phyloP scores from a whole-genome alignment of 1,140 invertebrate species.

The Eumeta japonica region DNA sequence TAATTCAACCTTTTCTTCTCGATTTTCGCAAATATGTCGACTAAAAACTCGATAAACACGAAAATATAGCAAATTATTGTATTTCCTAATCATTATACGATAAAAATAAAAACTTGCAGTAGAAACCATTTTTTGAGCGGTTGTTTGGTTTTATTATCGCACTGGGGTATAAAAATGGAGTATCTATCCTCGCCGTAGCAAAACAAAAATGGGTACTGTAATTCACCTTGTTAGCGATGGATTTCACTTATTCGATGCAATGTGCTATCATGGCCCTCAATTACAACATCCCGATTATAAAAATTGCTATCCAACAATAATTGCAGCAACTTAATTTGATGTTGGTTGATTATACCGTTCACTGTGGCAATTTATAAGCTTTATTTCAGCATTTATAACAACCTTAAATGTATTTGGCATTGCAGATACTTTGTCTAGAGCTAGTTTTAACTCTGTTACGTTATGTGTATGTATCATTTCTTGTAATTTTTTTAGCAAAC shows the following conservation, averaged over 20 bases:
- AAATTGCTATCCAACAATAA: slow-evolving; percentile 27
- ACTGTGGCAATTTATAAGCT: slow-evolving; percentile 24
- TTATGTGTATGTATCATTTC: slow-evolving; percentile 12
- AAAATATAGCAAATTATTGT: slow-evolving; percentile 19
- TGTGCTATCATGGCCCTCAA: too few relatives aligned
- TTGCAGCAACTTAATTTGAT: slow-evolving; percentile 28
- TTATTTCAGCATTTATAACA: slow-evolving; percentile 29
- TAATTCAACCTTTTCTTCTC: slow-evolving; percentile 16
- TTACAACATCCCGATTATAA: too few relatives aligned
- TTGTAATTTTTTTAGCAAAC: slow-evolving; percentile 20
- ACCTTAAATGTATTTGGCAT: too few relatives aligned
- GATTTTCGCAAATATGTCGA: slow-evolving; percentile 22
- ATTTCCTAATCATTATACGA: slow-evolving; percentile 18
- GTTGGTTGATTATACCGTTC: slow-evolving; percentile 30
- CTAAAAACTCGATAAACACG: slow-evolving; percentile 18
- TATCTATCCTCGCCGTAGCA: slow-evolving; percentile 19
- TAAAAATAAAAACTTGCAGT: slow-evolving; percentile 21
- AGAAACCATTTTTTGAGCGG: slow-evolving; percentile 19
- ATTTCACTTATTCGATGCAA: slow-evolving; percentile 25
- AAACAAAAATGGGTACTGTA: slow-evolving; percentile 46
- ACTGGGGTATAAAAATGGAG: slow-evolving; percentile 19
- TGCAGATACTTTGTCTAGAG: too few relatives aligned
- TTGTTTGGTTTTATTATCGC: too few relatives aligned
- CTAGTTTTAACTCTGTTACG: slow-evolving; percentile 19
- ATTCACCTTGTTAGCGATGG: slow-evolving; percentile 29